phyloP scores from a whole-genome alignment of 2,888 invertebrate species.

The Agonopterix alstromeriana region DNA sequence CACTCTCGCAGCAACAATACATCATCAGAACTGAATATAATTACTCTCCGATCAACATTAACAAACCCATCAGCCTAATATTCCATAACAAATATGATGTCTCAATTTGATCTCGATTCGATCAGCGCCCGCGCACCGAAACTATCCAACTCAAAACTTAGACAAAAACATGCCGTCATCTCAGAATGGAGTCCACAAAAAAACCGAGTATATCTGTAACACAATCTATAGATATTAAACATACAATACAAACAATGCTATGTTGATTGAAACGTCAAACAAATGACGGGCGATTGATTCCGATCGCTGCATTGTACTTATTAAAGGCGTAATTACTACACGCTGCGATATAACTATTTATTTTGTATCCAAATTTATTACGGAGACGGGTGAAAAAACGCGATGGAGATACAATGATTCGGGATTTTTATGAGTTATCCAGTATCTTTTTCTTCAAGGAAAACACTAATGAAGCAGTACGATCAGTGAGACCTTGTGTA shows the following conservation, averaged over 20 bases:
- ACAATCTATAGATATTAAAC: slow-evolving; percentile 72
- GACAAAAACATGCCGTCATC: slow-evolving; percentile 51
- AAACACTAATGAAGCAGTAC: too few species aligned
- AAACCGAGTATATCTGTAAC: slow-evolving; percentile 71
- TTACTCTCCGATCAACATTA: not conserved
- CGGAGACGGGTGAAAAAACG: slow-evolving; percentile 55
- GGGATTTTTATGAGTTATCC: slow-evolving; percentile 4
- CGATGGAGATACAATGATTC: slow-evolving; percentile 40
- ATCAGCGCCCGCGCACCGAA: slow-evolving; percentile 5
- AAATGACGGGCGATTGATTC: slow-evolving; percentile 69
- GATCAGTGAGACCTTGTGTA: too few species aligned
- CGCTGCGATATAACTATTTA: slow-evolving; percentile 68
- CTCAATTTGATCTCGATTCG: not conserved
- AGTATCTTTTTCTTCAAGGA: not conserved
- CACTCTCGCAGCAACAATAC: too few species aligned
- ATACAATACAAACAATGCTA: slow-evolving; percentile 72
- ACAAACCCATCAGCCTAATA: slow-evolving; percentile 34
- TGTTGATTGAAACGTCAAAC: slow-evolving; percentile 75
- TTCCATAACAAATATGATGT: slow-evolving; percentile 45
- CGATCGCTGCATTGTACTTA: slow-evolving; percentile 62
- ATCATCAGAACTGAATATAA: too few species aligned
- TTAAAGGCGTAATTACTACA: slow-evolving; percentile 71
- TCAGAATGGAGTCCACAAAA: slow-evolving; percentile 40
- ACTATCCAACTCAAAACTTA: slow-evolving; percentile 11
- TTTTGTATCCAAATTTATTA: slow-evolving; percentile 67